These are phyloP conservation scores for Triplophysa tibetana DNA, from an alignment of 2,113 vertebrate species.

Conservation along the genomic window DNA sequence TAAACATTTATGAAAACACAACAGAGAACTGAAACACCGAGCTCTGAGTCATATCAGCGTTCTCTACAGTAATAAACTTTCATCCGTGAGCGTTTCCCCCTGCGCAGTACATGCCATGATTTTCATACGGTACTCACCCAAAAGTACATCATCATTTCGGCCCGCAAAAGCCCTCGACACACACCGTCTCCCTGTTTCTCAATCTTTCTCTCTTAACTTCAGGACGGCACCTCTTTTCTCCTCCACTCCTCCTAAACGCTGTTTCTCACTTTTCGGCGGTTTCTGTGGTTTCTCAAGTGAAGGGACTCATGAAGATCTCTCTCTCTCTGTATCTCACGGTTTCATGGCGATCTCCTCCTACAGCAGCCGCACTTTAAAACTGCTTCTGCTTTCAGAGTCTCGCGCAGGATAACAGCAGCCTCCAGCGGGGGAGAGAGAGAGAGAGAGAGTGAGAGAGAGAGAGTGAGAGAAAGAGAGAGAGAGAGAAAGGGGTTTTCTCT, in stretches of 20 bases:
- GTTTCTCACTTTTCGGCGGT: conserved; percentile 16
- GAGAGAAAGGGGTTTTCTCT: conserved; percentile 20
- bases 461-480: conserved; percentile 10
- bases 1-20: background rate
- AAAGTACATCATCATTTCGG: conserved; percentile 80
- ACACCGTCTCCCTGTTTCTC: conserved; percentile 39
- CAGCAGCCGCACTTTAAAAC: conserved; percentile 22
- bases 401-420: conserved; percentile 23
- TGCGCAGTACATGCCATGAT: background rate
- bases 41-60: background rate
- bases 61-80: background rate
- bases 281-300: background rate
- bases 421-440: background rate
- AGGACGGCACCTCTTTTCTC: conserved; percentile 60
- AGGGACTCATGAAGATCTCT: background rate
- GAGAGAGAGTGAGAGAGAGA: conserved; percentile 19
- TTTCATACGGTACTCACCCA: conserved; percentile 71
- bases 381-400: conserved; percentile 20
- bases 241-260: conserved; percentile 25
- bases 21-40: background rate
- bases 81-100: background rate
- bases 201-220: conserved; percentile 56
- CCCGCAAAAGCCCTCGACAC: conserved; percentile 40
- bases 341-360: conserved; percentile 16
- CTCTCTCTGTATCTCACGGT: conserved; percentile 7